A percentile compares a stretch with the other conserved stretches of the same genome.
Conservation (phyloP, 2,888 invertebrate species). For the Pandemis heparana region DNA sequence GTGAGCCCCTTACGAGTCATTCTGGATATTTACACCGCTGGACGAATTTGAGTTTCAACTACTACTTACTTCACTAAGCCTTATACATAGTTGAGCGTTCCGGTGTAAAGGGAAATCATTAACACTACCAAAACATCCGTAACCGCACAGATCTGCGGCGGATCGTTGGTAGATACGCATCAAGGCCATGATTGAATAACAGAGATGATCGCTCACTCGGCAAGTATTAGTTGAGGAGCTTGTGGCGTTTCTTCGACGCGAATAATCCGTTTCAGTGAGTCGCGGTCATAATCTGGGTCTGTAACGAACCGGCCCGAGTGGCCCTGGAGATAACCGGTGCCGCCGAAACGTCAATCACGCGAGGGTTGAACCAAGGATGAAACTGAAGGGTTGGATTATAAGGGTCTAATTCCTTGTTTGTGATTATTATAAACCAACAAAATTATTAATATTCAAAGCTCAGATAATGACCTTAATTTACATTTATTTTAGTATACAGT, state of each 20-base stretch:
- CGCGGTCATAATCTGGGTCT: slow-evolving; percentile 64
- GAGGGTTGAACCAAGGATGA: slow-evolving; percentile 70
- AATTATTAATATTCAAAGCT: slow-evolving; percentile 78
- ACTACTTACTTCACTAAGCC: neutral
- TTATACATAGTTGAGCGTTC: neutral
- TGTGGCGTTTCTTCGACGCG: slow-evolving; percentile 42
- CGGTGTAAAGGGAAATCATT: neutral
- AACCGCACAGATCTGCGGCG: slow-evolving; percentile 11
- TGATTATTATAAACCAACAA: slow-evolving; percentile 59
- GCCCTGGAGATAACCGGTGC: slow-evolving; percentile 65
- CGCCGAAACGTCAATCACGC: slow-evolving; percentile 78
- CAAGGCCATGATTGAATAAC: slow-evolving; percentile 34
- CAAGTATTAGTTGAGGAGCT: slow-evolving; percentile 34
- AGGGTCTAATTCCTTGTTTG: slow-evolving; percentile 73
- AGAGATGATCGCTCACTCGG: slow-evolving; percentile 33
- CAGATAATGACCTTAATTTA: slow-evolving; percentile 70
- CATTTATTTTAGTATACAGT: slow-evolving; percentile 71
- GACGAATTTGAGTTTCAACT: neutral
- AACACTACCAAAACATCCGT: slow-evolving; percentile 3
- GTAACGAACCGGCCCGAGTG: slow-evolving; percentile 57
- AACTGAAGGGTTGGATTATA: slow-evolving; percentile 82
- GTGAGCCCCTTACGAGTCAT: neutral
- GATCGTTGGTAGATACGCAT: slow-evolving; percentile 16
- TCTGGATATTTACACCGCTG: neutral
- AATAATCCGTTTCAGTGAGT: slow-evolving; percentile 52